These are phyloP conservation scores for Apamea monoglypha DNA, from an alignment of 2,888 invertebrate species.

Conservation along the genomic window DNA sequence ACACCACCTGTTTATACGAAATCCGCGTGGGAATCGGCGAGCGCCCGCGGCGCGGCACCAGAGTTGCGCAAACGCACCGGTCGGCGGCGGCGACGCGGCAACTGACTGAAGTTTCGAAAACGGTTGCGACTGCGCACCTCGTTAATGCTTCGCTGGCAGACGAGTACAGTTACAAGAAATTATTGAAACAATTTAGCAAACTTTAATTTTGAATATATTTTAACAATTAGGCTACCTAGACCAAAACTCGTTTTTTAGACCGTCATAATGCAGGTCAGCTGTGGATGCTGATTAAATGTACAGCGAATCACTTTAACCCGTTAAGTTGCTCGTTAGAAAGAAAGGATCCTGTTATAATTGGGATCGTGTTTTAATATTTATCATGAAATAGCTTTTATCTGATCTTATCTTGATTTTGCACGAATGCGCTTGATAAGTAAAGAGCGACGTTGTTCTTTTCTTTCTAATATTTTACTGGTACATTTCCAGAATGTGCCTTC, in stretches of 20 bases:
- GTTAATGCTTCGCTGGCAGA: slow-evolving; percentile 69
- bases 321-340: slow-evolving; percentile 61
- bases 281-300: slow-evolving; percentile 58
- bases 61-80: slow-evolving; percentile 80
- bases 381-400: slow-evolving; percentile 56
- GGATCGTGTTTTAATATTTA: slow-evolving; percentile 60
- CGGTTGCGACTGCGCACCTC: slow-evolving; percentile 71
- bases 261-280: slow-evolving; percentile 57
- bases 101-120: slow-evolving; percentile 74
- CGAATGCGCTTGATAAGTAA: slow-evolving; percentile 46
- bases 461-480: not conserved
- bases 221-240: slow-evolving; percentile 58
- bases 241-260: slow-evolving; percentile 58
- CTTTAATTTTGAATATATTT: slow-evolving; percentile 51
- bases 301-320: slow-evolving; percentile 56
- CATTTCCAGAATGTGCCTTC: slow-evolving; percentile 18
- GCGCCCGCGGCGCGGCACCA: slow-evolving; percentile 72
- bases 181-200: slow-evolving; percentile 58
- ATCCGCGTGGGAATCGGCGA: slow-evolving; percentile 88
- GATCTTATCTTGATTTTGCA: slow-evolving; percentile 52
- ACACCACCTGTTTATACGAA: slow-evolving; percentile 87
- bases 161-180: slow-evolving; percentile 66
- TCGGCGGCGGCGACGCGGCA: slow-evolving; percentile 64
- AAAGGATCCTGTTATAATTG: slow-evolving; percentile 66
- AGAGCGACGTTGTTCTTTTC: slow-evolving; percentile 18